Evolutionary conservation across 1,140 invertebrate genomes (phyloP).

Genomic region (Ceratitis capitata): DNA sequence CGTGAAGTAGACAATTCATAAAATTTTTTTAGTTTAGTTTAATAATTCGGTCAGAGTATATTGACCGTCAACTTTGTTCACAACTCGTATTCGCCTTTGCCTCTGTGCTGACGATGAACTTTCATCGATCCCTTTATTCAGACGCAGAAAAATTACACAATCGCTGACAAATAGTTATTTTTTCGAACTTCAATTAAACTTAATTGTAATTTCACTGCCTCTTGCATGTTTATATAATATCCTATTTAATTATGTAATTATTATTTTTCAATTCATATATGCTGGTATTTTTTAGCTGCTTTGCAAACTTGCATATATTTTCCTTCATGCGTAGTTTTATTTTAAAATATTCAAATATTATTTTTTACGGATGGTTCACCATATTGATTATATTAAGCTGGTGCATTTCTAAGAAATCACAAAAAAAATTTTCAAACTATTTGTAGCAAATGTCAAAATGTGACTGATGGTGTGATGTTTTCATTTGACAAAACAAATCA

Average conservation of each 20-base stretch:
- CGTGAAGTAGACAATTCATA: background rate
- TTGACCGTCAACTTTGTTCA: background rate
- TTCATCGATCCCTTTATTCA: constrained; percentile 15
- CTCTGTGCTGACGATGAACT: background rate
- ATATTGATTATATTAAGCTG: background rate
- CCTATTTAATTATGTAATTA: background rate
- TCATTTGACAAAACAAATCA: background rate
- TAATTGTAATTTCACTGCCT: background rate
- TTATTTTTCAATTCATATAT: no score
- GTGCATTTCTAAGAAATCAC: constrained; percentile 2
- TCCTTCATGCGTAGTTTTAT: background rate
- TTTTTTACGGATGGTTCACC: background rate
- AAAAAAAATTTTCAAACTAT: background rate
- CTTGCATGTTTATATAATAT: background rate
- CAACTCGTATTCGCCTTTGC: constrained; percentile 1
- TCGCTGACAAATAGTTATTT: no score
- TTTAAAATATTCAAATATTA: background rate
- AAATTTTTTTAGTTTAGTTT: background rate
- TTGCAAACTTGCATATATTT: background rate
- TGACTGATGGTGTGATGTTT: background rate
- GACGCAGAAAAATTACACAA: background rate
- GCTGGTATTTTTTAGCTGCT: background rate
- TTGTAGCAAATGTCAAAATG: constrained; percentile 2
- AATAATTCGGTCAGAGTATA: background rate
- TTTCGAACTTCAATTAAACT: background rate